These are phyloP conservation scores for Mionectes macconnelli DNA, from an alignment of 2,113 vertebrate genomes.

Conservation along the genomic window DNA sequence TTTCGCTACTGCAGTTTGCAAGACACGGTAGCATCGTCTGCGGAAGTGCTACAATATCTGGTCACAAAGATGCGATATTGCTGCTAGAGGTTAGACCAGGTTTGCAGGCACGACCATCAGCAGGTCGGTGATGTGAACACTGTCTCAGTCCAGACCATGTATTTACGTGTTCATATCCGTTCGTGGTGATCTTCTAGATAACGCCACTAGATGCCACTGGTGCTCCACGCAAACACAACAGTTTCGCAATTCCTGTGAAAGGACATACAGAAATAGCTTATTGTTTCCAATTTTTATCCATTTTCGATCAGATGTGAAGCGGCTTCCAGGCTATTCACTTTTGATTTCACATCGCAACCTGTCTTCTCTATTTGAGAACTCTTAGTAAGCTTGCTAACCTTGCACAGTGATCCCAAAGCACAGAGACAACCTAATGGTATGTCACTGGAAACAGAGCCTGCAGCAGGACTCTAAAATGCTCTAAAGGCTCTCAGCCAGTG, in stretches of 20 bases:
- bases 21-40: not conserved
- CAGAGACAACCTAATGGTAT: accelerated
- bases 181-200: accelerated
- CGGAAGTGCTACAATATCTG: not conserved
- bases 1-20: not conserved
- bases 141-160: accelerated
- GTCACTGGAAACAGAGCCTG: not conserved
- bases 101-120: not conserved
- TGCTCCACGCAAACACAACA: not conserved
- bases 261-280: accelerated
- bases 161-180: accelerated
- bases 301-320: not conserved
- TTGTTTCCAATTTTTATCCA: not conserved
- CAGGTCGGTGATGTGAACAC: not conserved
- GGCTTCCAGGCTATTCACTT: not conserved
- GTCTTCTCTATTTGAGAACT: not conserved
- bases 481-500: not conserved
- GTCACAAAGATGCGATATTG: not conserved
- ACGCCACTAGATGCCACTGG: slow-evolving; percentile 70
- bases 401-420: not conserved
- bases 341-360: not conserved
- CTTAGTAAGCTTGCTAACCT: not conserved
- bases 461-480: not conserved
- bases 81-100: not conserved
- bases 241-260: accelerated